Evolutionary conservation across 2,797 vertebrate species (phyloP), one percentile per base, ranked within the genome.

Genomic region (Catostomus latipinnis): DNA sequence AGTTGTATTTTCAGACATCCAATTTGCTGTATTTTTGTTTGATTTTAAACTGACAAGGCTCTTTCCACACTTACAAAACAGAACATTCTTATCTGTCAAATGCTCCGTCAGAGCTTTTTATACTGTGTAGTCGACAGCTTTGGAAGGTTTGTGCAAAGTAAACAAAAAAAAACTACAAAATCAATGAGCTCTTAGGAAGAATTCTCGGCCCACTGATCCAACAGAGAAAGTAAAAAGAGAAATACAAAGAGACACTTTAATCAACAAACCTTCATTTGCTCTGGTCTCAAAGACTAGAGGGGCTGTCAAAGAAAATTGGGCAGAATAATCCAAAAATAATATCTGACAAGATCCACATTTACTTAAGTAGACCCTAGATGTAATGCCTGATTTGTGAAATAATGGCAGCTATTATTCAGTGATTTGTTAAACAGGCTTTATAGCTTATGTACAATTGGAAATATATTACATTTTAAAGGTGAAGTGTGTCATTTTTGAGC

Each of bases 181-280:
- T 77, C 75, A 69, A 61, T 77, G 6, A 18, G 18, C 46, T 60
- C 63, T 65, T 43, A 60, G 16, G 18, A 60, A 52, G 65, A 77
- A 18, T 69, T 77, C 46, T 58, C 69, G 65, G 75, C 22, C 48
- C 56, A 69, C 75, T 77, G 75, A 77, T 77, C 65, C 75, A 69
- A 69, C 50, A 16, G 13, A 68, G 22, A 68, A 77, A 60, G 13
- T 69, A 60, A 85, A 79, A 86, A 45, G 74, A 84, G 66, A 78
- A 87, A 86, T 87, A 79, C 82, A 89, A 90, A 89, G 86, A 79
- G 22, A 71, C 83, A 82, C 85, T 87, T 87, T 69, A 85, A 88
- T 89, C 78, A 89, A 87, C 75, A 84, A 82, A 85, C 78, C 67
- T 86, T 83, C 60, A 75, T 90, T 88, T 76, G 88, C 82, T 88